A percentile compares a stretch with the other conserved stretches of the same genome.
These are phyloP conservation scores for Panonychus citri DNA, from an alignment of 1,140 invertebrate genomes.

Conservation along the genomic window DNA sequence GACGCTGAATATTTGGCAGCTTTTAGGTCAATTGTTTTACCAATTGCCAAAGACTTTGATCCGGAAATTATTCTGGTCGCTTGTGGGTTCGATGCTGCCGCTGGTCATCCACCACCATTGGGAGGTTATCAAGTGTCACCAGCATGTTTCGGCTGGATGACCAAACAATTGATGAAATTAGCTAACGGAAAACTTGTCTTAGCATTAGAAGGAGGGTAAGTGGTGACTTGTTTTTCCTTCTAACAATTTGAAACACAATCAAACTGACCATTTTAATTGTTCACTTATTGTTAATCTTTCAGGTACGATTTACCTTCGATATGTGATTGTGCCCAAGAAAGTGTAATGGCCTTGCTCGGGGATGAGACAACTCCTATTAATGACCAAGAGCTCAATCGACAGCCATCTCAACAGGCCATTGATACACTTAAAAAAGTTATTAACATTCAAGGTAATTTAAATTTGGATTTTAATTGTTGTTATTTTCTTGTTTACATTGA, in stretches of 20 bases:
- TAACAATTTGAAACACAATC: too few relatives aligned
- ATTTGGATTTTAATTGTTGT: constrained; percentile 1
- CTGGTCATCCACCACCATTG: constrained; percentile 78
- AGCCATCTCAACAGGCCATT: constrained; percentile 56
- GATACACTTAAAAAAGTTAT: constrained; percentile 66
- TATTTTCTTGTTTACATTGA: not conserved
- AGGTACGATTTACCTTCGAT: constrained; percentile 88
- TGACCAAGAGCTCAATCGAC: constrained; percentile 49
- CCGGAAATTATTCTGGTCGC: constrained; percentile 89
- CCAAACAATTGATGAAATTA: constrained; percentile 65
- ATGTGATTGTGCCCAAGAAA: constrained; percentile 90
- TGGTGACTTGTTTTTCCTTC: not conserved
- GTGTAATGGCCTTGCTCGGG: constrained; percentile 69
- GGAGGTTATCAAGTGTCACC: constrained; percentile 83
- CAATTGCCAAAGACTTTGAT: constrained; percentile 70
- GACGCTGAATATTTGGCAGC: constrained; percentile 96
- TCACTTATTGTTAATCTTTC: constrained; percentile 4
- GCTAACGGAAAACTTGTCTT: constrained; percentile 56
- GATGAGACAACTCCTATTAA: constrained; percentile 47
- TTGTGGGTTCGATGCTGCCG: constrained; percentile 87
- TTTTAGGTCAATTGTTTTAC: constrained; percentile 76
- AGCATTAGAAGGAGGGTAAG: constrained; percentile 21
- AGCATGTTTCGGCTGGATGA: constrained; percentile 89
- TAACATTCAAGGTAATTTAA: constrained; percentile 45
- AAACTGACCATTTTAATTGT: not conserved